Percentiles rank a stretch among this genome's conserved stretches.
Evolutionary conservation across 2,113 vertebrate genomes (phyloP).

Genomic region (Podilymbus podiceps): DNA sequence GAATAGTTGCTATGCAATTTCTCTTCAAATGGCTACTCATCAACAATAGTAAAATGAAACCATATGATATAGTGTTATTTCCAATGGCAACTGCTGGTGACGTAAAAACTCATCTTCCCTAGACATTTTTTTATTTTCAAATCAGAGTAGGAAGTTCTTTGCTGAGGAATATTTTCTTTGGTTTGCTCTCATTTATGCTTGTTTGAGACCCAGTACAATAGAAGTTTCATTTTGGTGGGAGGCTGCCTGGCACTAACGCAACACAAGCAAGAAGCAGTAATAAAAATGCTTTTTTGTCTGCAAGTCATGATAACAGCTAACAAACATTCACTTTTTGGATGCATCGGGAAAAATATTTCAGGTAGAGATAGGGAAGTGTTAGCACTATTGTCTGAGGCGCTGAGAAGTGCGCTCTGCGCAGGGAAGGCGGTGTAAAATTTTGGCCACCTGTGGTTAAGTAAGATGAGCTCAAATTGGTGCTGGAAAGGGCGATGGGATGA

Average conservation of each 20-base stretch:
- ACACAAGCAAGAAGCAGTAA: background rate
- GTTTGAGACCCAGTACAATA: background rate
- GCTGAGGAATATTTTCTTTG: background rate
- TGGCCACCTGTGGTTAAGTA: background rate
- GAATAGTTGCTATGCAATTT: background rate
- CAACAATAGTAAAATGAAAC: background rate
- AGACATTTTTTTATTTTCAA: background rate
- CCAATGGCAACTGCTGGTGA: background rate
- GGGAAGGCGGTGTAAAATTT: background rate
- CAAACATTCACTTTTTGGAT: background rate
- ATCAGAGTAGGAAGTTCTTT: background rate
- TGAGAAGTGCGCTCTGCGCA: background rate
- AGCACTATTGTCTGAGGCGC: background rate
- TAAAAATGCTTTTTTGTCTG: background rate
- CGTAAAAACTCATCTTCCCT: background rate
- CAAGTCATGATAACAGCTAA: background rate
- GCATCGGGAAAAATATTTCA: background rate
- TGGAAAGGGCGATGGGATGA: background rate
- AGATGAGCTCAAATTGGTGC: background rate
- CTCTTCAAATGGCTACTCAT: background rate
- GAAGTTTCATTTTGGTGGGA: background rate
- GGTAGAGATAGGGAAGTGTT: background rate
- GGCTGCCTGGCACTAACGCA: background rate
- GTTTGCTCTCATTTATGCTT: background rate
- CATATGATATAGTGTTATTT: background rate